Conservation (phyloP, 2,797 vertebrate species). For the Hoplostethus mediterraneus region DNA sequence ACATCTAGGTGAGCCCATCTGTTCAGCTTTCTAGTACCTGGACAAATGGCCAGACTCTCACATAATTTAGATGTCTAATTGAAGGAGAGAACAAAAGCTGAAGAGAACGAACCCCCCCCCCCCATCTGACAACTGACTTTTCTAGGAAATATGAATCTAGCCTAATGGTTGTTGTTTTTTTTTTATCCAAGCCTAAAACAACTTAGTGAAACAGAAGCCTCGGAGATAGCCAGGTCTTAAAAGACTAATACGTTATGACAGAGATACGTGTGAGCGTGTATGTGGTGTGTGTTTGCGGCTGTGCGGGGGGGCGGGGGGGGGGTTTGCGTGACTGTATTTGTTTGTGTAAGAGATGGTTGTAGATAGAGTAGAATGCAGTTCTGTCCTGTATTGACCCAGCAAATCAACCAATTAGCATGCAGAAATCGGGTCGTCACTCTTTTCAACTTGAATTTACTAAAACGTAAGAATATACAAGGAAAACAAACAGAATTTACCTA, state of each 20-base stretch:
- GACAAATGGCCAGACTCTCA: too few relatives aligned
- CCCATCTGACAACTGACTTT: slow-evolving; percentile 20
- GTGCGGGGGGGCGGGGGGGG: slow-evolving; percentile 1
- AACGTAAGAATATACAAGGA: slow-evolving; percentile 48
- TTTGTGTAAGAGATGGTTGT: slow-evolving; percentile 57
- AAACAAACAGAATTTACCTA: slow-evolving; percentile 57
- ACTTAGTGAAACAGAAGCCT: slow-evolving; percentile 21
- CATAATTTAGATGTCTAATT: too few relatives aligned
- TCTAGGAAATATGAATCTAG: slow-evolving; percentile 33
- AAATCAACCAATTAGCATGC: slow-evolving; percentile 71
- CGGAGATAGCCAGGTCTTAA: background rate
- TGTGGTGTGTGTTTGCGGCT: slow-evolving; percentile 38
- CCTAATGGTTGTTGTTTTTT: background rate
- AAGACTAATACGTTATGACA: slow-evolving; percentile 5
- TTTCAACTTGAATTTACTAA: slow-evolving; percentile 59
- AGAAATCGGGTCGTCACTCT: slow-evolving; percentile 58
- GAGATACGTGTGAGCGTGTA: slow-evolving; percentile 36
- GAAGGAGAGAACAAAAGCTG: too few relatives aligned
- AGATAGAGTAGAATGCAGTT: slow-evolving; percentile 49
- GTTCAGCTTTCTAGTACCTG: too few relatives aligned
- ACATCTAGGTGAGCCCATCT: too few relatives aligned
- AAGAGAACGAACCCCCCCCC: too few relatives aligned
- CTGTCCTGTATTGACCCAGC: slow-evolving; percentile 41
- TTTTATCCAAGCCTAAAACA: slow-evolving; percentile 9
- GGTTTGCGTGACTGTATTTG: slow-evolving; percentile 31